A percentile compares a stretch with the other conserved stretches of the same genome.
These are phyloP conservation scores for Catocala nupta DNA, from an alignment of 2,888 invertebrate genomes.

Conservation along the genomic window DNA sequence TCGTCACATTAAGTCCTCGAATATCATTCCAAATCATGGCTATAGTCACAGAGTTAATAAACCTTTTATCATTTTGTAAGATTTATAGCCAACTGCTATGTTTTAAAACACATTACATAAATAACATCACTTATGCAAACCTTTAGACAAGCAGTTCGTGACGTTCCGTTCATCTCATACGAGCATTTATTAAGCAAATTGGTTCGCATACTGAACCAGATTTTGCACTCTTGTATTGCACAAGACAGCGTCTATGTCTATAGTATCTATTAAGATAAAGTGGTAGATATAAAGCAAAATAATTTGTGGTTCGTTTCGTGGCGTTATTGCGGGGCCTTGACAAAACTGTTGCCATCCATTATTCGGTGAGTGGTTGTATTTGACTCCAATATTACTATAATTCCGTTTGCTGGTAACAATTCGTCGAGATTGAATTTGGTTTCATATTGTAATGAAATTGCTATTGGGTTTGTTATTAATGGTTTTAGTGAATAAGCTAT, in stretches of 20 bases:
- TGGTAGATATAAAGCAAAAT: slow-evolving; percentile 53
- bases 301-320: slow-evolving; percentile 52
- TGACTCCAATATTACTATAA: slow-evolving; percentile 38
- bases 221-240: slow-evolving; percentile 14
- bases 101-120: not conserved
- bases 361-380: slow-evolving; percentile 48
- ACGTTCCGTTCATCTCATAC: not conserved
- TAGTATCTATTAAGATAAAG: slow-evolving; percentile 53
- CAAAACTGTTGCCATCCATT: slow-evolving; percentile 59
- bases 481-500: not conserved
- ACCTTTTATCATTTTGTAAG: too few species aligned
- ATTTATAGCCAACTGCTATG: too few species aligned
- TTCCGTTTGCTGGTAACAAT: slow-evolving; percentile 13
- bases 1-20: too few species aligned
- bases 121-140: not conserved
- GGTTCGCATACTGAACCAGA: slow-evolving; percentile 8
- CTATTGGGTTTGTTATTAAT: not conserved
- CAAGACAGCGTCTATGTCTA: slow-evolving; percentile 8
- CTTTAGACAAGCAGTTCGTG: not conserved
- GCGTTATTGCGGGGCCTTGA: slow-evolving; percentile 60
- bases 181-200: slow-evolving; percentile 10
- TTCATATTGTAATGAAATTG: not conserved
- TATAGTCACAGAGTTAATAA: too few species aligned
- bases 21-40: too few species aligned
- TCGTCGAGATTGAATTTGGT: slow-evolving; percentile 6